phyloP scores from a whole-genome alignment of 2,113 vertebrate species.

The Axis porcinus region DNA sequence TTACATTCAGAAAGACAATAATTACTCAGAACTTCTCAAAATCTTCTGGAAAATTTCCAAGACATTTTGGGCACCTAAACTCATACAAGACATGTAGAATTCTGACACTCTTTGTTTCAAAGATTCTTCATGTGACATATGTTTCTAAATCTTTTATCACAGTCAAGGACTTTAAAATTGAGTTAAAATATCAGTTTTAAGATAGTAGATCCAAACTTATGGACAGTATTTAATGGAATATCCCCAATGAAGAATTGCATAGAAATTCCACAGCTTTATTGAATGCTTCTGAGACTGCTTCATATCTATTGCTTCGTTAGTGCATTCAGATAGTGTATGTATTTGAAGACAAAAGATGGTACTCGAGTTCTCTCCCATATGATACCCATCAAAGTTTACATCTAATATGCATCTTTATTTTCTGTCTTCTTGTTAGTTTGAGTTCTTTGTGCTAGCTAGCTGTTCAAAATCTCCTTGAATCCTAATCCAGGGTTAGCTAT shows the following conservation, averaged over 20 bases:
- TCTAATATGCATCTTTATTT: not conserved
- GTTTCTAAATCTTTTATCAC: not conserved
- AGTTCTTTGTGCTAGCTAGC: not conserved
- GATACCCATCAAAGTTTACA: not conserved
- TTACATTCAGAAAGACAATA: not conserved
- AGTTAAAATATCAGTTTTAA: not conserved
- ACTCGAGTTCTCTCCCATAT: not conserved
- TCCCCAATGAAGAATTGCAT: not conserved
- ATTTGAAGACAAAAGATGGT: not conserved
- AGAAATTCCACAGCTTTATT: not conserved
- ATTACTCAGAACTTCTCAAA: not conserved
- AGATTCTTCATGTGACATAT: not conserved
- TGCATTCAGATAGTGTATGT: not conserved
- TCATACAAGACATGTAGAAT: not conserved
- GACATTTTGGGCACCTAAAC: not conserved
- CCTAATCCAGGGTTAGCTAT: not conserved
- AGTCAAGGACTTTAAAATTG: not conserved
- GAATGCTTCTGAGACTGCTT: not conserved
- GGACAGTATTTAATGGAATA: not conserved
- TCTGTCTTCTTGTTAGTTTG: not conserved
- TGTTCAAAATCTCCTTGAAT: not conserved
- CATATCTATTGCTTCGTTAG: not conserved
- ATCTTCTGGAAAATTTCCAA: not conserved
- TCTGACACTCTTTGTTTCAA: not conserved
- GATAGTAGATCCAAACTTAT: not conserved